Evolutionary conservation across 2,113 vertebrate genomes (phyloP), one percentile per base, ranked within the genome.

Genomic region (Erinaceus europaeus): DNA sequence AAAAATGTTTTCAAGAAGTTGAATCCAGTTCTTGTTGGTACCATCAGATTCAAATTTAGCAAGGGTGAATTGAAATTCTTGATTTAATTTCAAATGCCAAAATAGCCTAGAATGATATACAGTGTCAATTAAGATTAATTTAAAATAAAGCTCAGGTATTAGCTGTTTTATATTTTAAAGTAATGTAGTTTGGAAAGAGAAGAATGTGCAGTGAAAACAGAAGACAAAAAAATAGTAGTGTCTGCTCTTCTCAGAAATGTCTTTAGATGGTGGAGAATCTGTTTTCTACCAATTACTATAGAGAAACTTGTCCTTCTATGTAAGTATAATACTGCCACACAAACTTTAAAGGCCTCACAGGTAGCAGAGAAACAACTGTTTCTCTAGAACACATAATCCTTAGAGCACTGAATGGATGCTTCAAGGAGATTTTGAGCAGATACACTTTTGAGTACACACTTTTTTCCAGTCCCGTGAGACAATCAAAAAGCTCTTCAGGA

Each of bases 1-100:
- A 59, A 67, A n/a, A 10, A 57, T 23, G 36, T 50, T 76, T 62
- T 2, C 44, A 52, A 82, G 17, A 62, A 71, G 14, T 11, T 61
- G 40, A 12, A 75, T 71, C 62, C 48, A 21, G 18, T 42, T 72
- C 42, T 21, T 32, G 52, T 64, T 62, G 61, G 32, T 34, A 72
- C 3, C 3, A 8, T 40, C 44, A 77, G 21, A 84, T 9, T 21
- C 74, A 79, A 69, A 59, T 68, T 27, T 40, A 89, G 64, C 68
- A 62, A 80, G 15, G 34, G 17, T 13, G 61, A 90, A n/a, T 8
- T 53, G 20, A 79, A 69, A 76, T 32, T 90, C 23, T 86, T 90
- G 10, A 50, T 79, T 90, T 85, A 55, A 65, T 62, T 44, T 84
- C 55, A 84, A 74, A 76, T 32, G 14, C 25, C 32, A 80, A 61